Conservation (phyloP, 2,888 invertebrate genomes). For the Limnephilus marmoratus region DNA sequence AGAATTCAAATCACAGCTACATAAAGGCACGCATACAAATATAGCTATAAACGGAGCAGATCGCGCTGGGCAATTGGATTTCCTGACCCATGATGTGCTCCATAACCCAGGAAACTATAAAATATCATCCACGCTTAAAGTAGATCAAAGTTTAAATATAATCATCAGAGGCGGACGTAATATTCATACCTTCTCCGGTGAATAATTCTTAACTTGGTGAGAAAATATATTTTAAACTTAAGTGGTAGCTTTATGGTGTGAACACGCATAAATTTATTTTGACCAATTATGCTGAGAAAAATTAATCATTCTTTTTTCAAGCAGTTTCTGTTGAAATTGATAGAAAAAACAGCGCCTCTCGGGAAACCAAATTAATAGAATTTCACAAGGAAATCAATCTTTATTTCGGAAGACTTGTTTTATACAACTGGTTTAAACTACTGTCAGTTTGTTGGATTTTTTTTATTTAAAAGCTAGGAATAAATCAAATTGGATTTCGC, state of each 20-base stretch:
- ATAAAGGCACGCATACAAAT: conserved; percentile 26
- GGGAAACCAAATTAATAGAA: neutral
- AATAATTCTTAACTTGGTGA: neutral
- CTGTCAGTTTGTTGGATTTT: neutral
- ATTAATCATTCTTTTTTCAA: neutral
- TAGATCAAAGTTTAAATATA: conserved; percentile 29
- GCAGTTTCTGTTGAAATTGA: neutral
- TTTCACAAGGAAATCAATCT: neutral
- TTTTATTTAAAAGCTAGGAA: neutral
- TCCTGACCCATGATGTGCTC: conserved; percentile 6
- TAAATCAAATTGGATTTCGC: neutral
- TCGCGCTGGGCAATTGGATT: conserved; percentile 19
- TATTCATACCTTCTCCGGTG: neutral
- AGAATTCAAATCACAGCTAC: conserved; percentile 12
- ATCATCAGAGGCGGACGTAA: neutral
- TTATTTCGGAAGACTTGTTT: neutral
- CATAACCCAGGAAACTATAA: conserved; percentile 13
- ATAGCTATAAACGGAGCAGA: conserved; percentile 19
- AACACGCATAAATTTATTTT: neutral
- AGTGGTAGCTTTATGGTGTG: neutral
- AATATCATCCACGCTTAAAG: conserved; percentile 12
- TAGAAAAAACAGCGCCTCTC: neutral
- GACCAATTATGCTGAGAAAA: neutral
- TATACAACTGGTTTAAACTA: neutral
- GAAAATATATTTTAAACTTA: neutral